A percentile compares a stretch with the other conserved stretches of the same genome.
Conservation (phyloP, 2,113 vertebrate genomes). For the Alethe diademata region DNA sequence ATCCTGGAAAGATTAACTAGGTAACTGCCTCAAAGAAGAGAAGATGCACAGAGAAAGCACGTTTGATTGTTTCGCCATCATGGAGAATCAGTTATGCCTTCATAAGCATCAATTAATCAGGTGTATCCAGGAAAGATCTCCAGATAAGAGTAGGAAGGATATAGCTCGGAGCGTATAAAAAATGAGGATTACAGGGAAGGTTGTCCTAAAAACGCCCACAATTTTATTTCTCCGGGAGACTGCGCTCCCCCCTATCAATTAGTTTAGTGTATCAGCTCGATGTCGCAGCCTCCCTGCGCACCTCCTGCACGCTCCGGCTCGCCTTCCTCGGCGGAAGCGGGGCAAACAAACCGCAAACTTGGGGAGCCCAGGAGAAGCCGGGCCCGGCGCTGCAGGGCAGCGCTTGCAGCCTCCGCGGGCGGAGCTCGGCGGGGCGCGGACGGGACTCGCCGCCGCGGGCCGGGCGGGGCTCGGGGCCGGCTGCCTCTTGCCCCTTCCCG, state of each 20-base stretch:
- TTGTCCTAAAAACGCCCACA: not conserved
- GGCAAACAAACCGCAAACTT: not conserved
- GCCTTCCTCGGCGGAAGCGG: not conserved
- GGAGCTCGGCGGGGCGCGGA: not conserved
- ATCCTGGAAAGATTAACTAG: not conserved
- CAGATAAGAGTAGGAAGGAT: not conserved
- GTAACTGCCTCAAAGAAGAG: not conserved
- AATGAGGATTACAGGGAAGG: not conserved
- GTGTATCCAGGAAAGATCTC: not conserved
- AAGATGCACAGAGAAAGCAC: not conserved
- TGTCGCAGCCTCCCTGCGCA: not conserved
- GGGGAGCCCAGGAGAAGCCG: accelerated
- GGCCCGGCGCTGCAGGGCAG: not conserved
- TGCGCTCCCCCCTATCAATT: not conserved
- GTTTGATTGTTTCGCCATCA: not conserved
- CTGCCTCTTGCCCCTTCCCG: not conserved
- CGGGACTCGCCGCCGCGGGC: not conserved
- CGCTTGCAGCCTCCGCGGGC: not conserved
- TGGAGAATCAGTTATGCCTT: not conserved
- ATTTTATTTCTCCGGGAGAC: not conserved
- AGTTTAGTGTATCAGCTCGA: not conserved
- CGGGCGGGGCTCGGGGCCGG: not conserved
- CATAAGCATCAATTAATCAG: not conserved
- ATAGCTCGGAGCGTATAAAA: not conserved
- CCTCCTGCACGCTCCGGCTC: not conserved